Evolutionary conservation across 2,113 vertebrate species (phyloP).

Genomic region (Porphyrio hochstetteri): DNA sequence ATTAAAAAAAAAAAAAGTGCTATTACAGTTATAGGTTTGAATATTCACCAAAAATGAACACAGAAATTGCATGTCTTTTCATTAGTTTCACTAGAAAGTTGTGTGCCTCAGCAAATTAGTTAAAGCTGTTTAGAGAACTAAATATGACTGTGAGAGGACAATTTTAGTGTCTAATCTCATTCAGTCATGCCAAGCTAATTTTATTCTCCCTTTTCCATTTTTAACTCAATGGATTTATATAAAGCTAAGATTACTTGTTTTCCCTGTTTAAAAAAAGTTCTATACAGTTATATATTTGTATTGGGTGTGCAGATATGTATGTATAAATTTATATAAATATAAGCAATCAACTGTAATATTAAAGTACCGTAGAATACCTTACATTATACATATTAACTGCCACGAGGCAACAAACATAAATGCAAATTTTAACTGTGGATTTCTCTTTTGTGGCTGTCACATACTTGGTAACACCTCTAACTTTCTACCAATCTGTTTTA

Average conservation of each 20-base stretch:
- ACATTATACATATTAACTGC: background rate
- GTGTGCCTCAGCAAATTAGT: background rate
- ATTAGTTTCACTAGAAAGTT: background rate
- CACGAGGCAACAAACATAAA: background rate
- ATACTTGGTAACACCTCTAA: background rate
- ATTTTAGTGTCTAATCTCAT: slow-evolving; percentile 36
- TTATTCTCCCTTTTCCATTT: slow-evolving; percentile 1
- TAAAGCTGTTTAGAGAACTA: slow-evolving; percentile 28
- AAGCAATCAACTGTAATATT: background rate
- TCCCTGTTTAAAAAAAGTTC: background rate
- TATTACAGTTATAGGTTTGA: background rate
- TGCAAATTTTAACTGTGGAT: rapidly evolving
- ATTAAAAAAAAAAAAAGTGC: background rate
- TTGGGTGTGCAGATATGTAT: background rate
- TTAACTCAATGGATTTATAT: background rate
- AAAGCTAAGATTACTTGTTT: background rate
- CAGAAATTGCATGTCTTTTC: background rate
- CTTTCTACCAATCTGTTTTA: background rate
- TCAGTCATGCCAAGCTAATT: slow-evolving; percentile 10
- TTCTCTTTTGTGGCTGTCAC: background rate
- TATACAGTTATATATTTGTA: background rate
- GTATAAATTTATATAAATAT: background rate
- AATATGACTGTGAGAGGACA: background rate
- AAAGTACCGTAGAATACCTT: background rate
- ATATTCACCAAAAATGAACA: background rate